Evolutionary conservation across 2,113 vertebrate species (phyloP).

Genomic region (Rhinopithecus roxellana): DNA sequence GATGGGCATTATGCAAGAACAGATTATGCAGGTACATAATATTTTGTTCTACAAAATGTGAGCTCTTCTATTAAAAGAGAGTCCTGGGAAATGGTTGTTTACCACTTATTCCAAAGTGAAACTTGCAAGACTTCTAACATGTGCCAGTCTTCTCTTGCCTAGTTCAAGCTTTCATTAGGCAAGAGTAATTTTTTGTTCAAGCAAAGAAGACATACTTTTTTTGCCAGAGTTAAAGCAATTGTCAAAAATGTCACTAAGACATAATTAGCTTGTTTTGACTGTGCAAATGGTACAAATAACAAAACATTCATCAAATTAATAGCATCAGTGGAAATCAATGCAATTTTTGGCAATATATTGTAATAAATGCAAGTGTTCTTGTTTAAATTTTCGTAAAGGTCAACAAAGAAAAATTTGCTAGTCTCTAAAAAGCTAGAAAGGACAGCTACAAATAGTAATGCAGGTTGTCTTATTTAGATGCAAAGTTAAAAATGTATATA

Average conservation of each 20-base stretch:
- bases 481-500: slow-evolving; percentile 73
- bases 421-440: slow-evolving; percentile 45
- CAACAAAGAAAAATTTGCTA: slow-evolving; percentile 64
- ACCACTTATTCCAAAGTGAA: background rate
- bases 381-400: slow-evolving; percentile 68
- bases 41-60: background rate
- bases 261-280: slow-evolving; percentile 76
- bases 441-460: slow-evolving; percentile 48
- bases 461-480: slow-evolving; percentile 5
- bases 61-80: background rate
- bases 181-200: slow-evolving; percentile 31
- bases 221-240: slow-evolving; percentile 60
- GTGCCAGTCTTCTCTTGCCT: background rate
- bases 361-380: slow-evolving; percentile 62
- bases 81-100: background rate
- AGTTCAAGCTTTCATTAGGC: background rate
- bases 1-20: slow-evolving; percentile 95
- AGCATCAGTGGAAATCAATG: slow-evolving; percentile 70
- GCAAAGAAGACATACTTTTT: slow-evolving; percentile 2
- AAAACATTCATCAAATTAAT: slow-evolving; percentile 76
- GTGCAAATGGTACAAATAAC: slow-evolving; percentile 64
- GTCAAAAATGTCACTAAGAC: slow-evolving; percentile 76
- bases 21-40: slow-evolving; percentile 91
- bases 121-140: background rate
- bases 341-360: slow-evolving; percentile 63